Evolutionary conservation across 2,888 invertebrate species (phyloP), one percentile per base, ranked within the genome.

Genomic region (Polyommatus icarus): DNA sequence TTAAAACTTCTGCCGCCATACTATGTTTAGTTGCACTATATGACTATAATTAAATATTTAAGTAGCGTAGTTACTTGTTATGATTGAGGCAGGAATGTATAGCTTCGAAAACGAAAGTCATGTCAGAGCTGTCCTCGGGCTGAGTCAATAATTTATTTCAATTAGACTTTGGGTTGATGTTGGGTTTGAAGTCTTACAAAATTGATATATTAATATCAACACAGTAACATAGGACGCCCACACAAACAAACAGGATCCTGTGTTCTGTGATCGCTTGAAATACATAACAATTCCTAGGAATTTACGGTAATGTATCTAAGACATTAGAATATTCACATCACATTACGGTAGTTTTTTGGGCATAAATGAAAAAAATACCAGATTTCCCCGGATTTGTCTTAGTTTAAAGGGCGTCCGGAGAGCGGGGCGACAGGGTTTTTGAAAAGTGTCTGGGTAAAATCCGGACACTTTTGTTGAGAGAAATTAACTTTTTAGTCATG

Each of bases 191-290:
- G 75, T 75, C 75, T 50, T 24, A 75, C 75, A 50, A 75, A 75
- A 75, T 75, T 75, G 75, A 75, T 75, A 75, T 54, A 75, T 75
- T 75, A 75, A 50, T 54, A 75, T 50, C 75, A 50, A 67, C 67
- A 18, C 54, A 0, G 50, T 50, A 5, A 75, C 50, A 73, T 7
- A 20, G 54, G 50, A 75, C 75, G 75, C 75, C 75, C 50, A 54
- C 50, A 1, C 67, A 18, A 29, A 15, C 15, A 29, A 67, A 67
- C 67, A 67, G 67, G 29, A 32, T 67, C 20, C 61, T 29, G 12
- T 67, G 29, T 67, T 67, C n/a, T 59, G 59, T 59, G n/a, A 29
- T 67, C 29, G 1, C 67, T 67, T 6, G 6, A 67, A 67, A 67
- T 67, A 67, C 24, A 24, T 24, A 12, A 67, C 12, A 29, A 54